Percentiles rank a stretch among this genome's conserved stretches.
phyloP scores from a whole-genome alignment of 2,797 vertebrate genomes.

The Cryptoblepharus egeriae region DNA sequence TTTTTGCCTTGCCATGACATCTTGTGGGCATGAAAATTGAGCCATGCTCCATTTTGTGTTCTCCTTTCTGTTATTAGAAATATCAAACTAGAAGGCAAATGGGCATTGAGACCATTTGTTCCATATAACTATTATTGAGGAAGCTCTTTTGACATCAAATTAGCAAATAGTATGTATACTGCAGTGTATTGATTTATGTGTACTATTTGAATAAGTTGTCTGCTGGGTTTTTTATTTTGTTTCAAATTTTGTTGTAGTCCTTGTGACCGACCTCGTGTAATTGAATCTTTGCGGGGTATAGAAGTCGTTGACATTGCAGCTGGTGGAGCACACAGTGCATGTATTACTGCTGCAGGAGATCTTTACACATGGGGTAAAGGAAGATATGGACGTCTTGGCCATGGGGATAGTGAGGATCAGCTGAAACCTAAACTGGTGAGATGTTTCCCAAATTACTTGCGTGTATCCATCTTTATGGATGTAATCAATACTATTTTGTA shows the following conservation, averaged over 20 bases:
- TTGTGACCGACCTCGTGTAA: constrained; percentile 96
- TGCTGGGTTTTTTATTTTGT: background rate
- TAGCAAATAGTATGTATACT: too few relatives aligned
- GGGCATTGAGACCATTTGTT: background rate
- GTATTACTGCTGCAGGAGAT: constrained; percentile 94
- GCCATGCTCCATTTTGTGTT: background rate
- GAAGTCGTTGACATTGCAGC: constrained; percentile 97
- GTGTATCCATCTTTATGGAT: background rate
- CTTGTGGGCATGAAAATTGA: background rate
- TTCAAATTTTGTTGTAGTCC: constrained; percentile 79
- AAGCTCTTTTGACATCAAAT: background rate
- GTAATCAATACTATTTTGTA: background rate
- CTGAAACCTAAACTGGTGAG: constrained; percentile 94
- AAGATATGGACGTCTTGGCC: constrained; percentile 94
- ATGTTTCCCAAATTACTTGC: background rate
- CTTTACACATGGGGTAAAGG: constrained; percentile 99
- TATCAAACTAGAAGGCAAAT: background rate
- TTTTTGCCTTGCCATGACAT: background rate
- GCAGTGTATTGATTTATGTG: background rate
- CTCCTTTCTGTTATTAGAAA: background rate
- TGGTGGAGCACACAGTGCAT: constrained; percentile 96
- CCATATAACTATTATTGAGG: background rate
- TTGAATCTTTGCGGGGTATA: constrained; percentile 94
- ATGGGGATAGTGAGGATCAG: constrained; percentile 98
- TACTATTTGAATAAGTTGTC: fast-evolving